A percentile compares a stretch with the other conserved stretches of the same genome.
Evolutionary conservation across 2,888 invertebrate species (phyloP).

Genomic region (Calliopum simillimum): DNA sequence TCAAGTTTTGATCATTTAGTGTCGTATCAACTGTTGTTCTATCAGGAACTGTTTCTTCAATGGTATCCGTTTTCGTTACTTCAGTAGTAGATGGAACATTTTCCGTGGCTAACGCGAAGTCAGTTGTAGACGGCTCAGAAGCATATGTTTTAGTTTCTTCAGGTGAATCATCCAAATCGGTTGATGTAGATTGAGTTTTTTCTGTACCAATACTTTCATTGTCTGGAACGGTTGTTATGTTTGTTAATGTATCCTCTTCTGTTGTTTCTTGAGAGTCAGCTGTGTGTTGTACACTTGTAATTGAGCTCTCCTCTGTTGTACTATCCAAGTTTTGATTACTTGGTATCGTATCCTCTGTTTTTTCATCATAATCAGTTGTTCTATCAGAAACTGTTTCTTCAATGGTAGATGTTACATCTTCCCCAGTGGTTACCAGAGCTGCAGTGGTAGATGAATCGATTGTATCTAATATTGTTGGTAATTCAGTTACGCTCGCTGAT

Average conservation of each 20-base stretch:
- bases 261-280: neutral
- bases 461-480: neutral
- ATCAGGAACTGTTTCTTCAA: too few relatives aligned
- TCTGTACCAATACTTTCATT: neutral
- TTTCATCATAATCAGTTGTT: neutral
- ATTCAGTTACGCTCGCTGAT: neutral
- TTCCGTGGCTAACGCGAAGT: neutral
- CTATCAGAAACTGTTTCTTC: too few relatives aligned
- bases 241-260: neutral
- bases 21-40: too few relatives aligned
- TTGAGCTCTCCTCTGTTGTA: neutral
- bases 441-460: neutral
- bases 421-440: constrained; percentile 5
- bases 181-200: neutral
- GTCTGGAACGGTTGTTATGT: too few relatives aligned
- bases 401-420: neutral
- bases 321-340: neutral
- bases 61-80: neutral
- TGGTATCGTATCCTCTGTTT: neutral
- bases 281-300: too few relatives aligned
- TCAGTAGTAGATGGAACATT: neutral
- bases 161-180: neutral
- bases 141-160: neutral
- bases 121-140: neutral
- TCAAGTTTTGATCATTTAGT: too few relatives aligned